Evolutionary conservation across 2,113 vertebrate genomes (phyloP).

Genomic region (Sceloporus tristichus): DNA sequence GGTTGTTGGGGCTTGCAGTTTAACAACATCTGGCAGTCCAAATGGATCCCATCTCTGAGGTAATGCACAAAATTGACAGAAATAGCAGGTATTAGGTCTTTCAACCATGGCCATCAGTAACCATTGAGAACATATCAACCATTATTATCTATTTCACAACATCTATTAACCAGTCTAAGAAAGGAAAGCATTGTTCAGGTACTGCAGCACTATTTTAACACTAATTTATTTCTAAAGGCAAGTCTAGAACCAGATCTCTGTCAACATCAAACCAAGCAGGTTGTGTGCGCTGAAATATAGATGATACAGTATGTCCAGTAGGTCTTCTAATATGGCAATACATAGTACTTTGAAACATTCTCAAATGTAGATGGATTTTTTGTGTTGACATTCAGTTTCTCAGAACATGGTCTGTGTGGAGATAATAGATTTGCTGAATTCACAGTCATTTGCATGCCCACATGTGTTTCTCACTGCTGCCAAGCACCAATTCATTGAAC

Average conservation of each 20-base stretch:
- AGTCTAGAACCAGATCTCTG: neutral
- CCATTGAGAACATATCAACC: neutral
- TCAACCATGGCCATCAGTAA: neutral
- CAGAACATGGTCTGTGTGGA: neutral
- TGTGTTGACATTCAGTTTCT: neutral
- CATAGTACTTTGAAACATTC: neutral
- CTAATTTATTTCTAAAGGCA: neutral
- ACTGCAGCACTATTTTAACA: neutral
- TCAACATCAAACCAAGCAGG: neutral
- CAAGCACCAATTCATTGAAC: neutral
- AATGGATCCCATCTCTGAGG: too few species aligned
- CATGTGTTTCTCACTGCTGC: neutral
- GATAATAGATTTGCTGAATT: neutral
- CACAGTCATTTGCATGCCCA: neutral
- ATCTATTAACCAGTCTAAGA: neutral
- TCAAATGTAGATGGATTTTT: neutral
- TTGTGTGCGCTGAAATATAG: neutral
- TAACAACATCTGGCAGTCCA: too few species aligned
- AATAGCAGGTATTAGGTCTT: neutral
- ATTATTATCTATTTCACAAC: neutral
- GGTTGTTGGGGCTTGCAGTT: too few species aligned
- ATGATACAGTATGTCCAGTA: neutral
- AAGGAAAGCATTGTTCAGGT: neutral
- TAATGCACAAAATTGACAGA: neutral
- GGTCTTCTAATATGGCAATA: slow-evolving; percentile 4